Evolutionary conservation across 2,113 vertebrate genomes (phyloP).

Genomic region (Anser cygnoides): DNA sequence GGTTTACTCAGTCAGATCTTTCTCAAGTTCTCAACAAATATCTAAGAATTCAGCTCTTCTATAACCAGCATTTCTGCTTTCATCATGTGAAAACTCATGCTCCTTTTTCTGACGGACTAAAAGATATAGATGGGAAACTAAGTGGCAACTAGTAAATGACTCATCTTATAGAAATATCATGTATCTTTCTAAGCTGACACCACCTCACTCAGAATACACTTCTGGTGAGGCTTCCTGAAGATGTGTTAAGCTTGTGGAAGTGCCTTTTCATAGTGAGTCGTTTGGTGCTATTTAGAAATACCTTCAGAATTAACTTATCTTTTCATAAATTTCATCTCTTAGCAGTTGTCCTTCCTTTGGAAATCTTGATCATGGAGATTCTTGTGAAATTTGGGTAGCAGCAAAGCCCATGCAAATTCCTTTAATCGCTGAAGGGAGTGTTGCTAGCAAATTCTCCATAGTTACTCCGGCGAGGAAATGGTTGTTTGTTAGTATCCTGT

Average conservation of each 20-base stretch:
- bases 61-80: not conserved
- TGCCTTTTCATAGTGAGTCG: not conserved
- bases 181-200: conserved; percentile 11
- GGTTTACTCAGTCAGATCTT: not conserved
- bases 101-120: not conserved
- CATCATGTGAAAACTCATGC: not conserved
- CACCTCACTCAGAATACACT: conserved; percentile 2
- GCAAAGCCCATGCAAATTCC: not conserved
- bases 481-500: not conserved
- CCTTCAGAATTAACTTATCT: not conserved
- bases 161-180: not conserved
- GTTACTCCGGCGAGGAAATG: not conserved
- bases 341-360: not conserved
- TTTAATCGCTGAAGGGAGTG: not conserved
- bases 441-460: not conserved
- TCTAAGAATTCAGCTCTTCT: not conserved
- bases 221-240: not conserved
- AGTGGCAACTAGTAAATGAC: conserved; percentile 32
- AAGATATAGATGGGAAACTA: not conserved
- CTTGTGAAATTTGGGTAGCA: not conserved
- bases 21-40: not conserved
- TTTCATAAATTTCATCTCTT: not conserved
- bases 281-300: not conserved
- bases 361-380: not conserved
- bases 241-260: not conserved